Conservation (phyloP, 2,888 invertebrate species). For the Mythimna vitellina region DNA sequence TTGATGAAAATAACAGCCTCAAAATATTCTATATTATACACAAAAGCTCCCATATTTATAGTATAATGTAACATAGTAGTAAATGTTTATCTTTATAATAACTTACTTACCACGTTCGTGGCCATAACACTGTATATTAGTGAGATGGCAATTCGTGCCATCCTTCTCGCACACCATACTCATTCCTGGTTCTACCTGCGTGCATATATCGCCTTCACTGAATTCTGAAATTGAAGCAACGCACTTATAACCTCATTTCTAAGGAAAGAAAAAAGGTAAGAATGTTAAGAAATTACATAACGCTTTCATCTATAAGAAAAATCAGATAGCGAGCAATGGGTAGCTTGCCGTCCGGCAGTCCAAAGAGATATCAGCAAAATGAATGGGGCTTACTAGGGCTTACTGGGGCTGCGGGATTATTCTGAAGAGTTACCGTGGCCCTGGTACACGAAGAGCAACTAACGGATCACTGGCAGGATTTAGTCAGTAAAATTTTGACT, state of each 20-base stretch:
- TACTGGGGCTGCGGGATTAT: too few relatives aligned
- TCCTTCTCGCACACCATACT: conserved; percentile 84
- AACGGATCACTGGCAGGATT: too few relatives aligned
- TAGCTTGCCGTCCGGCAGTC: too few relatives aligned
- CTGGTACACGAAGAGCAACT: too few relatives aligned
- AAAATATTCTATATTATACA: background rate
- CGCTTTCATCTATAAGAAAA: too few relatives aligned
- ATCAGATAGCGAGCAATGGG: too few relatives aligned
- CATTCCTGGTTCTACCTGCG: conserved; percentile 79
- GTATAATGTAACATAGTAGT: background rate
- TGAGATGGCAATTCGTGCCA: conserved; percentile 80
- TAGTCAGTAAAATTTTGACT: too few relatives aligned
- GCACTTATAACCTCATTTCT: background rate
- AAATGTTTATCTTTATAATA: conserved; percentile 4
- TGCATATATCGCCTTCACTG: conserved; percentile 77
- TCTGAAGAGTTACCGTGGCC: too few relatives aligned
- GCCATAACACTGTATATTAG: conserved; percentile 76
- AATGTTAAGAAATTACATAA: too few relatives aligned
- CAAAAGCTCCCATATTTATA: background rate
- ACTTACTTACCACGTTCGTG: conserved; percentile 70
- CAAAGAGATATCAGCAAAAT: too few relatives aligned
- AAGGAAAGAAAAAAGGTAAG: too few relatives aligned
- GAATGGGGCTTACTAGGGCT: too few relatives aligned
- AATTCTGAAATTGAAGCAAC: conserved; percentile 66
- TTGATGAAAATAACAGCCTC: background rate